Conservation (phyloP, 2,113 vertebrate species). For the Panthera uncia region DNA sequence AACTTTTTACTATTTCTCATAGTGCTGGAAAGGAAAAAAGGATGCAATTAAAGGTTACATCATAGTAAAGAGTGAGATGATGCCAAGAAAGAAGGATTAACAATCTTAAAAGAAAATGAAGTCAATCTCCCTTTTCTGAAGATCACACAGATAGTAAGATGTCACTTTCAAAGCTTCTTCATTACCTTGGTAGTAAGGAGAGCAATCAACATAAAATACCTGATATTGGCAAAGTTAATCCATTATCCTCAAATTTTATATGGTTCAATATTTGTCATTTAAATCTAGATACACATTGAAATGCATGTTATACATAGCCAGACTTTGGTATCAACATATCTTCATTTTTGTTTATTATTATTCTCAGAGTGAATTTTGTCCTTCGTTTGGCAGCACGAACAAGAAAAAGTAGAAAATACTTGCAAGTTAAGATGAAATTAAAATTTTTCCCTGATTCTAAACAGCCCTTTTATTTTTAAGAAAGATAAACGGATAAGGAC, state of each 20-base stretch:
- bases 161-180: slow-evolving; percentile 58
- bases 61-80: slow-evolving; percentile 55
- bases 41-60: neutral
- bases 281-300: slow-evolving; percentile 40
- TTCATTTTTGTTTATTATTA: slow-evolving; percentile 35
- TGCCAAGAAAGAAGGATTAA: slow-evolving; percentile 42
- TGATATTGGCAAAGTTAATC: slow-evolving; percentile 71
- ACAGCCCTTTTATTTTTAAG: slow-evolving; percentile 28
- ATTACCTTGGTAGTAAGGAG: slow-evolving; percentile 58
- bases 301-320: neutral
- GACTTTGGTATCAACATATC: neutral
- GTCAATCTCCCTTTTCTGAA: slow-evolving; percentile 44
- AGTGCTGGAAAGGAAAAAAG: neutral
- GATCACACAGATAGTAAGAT: slow-evolving; percentile 48
- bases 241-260: slow-evolving; percentile 70
- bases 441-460: neutral
- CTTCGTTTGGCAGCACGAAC: neutral
- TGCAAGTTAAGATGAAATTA: neutral
- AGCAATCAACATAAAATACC: slow-evolving; percentile 64
- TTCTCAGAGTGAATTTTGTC: slow-evolving; percentile 9
- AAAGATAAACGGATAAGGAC: neutral
- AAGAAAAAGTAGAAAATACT: slow-evolving; percentile 5
- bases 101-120: slow-evolving; percentile 14
- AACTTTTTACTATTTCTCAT: slow-evolving; percentile 55
- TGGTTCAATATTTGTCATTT: slow-evolving; percentile 60